Evolutionary conservation across 2,797 vertebrate genomes (phyloP).

Genomic region (Macrochelys suwanniensis): DNA sequence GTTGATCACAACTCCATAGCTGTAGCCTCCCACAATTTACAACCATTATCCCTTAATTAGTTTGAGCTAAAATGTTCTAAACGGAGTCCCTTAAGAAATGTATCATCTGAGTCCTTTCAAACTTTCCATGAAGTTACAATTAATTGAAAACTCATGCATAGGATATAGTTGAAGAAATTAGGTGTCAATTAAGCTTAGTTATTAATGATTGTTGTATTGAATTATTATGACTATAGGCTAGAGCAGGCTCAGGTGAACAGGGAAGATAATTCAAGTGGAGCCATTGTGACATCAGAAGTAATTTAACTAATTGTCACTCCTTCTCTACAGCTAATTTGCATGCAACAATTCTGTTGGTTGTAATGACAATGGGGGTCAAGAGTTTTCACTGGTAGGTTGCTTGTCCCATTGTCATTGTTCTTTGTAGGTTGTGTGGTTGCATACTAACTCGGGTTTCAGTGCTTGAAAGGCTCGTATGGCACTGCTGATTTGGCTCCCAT

Average conservation of each 20-base stretch:
- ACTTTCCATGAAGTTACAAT: neutral
- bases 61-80: neutral
- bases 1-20: neutral
- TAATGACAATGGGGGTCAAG: rapidly evolving
- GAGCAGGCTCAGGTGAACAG: no score
- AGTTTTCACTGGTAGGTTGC: neutral
- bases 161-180: neutral
- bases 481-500: neutral
- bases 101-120: neutral
- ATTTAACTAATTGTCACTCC: no score
- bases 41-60: neutral
- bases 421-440: no score
- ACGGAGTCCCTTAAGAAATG: neutral
- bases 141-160: neutral
- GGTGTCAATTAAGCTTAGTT: no score
- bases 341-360: rapidly evolving
- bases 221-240: no score
- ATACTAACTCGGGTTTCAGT: no score
- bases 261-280: no score
- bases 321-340: neutral
- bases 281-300: no score
- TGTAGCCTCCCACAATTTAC: neutral
- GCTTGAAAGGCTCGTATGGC: neutral
- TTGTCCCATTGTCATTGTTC: neutral
- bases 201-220: no score